A percentile compares a stretch with the other conserved stretches of the same genome.
Conservation (phyloP, 2,113 vertebrate species). For the Pomatostomus ruficeps region DNA sequence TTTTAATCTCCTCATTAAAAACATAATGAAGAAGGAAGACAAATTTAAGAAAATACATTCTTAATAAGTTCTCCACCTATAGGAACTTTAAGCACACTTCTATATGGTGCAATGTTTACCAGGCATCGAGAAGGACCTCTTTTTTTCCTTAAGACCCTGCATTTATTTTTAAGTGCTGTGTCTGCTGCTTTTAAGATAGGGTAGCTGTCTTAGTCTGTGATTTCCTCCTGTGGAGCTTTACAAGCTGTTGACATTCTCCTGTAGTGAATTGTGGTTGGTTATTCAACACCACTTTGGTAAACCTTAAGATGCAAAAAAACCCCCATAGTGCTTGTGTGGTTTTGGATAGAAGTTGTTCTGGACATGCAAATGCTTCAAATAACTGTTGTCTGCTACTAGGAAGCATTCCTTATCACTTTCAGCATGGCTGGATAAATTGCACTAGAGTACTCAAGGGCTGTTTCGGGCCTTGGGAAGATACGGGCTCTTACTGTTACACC, state of each 20-base stretch:
- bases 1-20: neutral
- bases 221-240: neutral
- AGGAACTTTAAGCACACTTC: neutral
- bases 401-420: neutral
- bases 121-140: neutral
- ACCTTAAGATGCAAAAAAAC: neutral
- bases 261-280: neutral
- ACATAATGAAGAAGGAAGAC: neutral
- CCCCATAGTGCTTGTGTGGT: neutral
- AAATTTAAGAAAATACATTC: neutral
- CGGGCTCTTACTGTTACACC: neutral
- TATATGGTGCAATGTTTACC: neutral
- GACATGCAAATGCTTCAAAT: neutral
- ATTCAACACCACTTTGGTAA: neutral
- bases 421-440: neutral
- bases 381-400: neutral
- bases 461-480: neutral
- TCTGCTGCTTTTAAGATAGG: neutral
- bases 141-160: neutral
- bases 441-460: neutral
- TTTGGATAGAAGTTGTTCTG: slow-evolving; percentile 15
- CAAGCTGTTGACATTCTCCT: neutral
- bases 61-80: neutral
- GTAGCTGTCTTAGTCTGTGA: neutral
- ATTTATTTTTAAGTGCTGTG: neutral